A percentile compares a stretch with the other conserved stretches of the same genome.
Evolutionary conservation across 2,113 vertebrate species (phyloP).

Genomic region (Corvus moneduloides): DNA sequence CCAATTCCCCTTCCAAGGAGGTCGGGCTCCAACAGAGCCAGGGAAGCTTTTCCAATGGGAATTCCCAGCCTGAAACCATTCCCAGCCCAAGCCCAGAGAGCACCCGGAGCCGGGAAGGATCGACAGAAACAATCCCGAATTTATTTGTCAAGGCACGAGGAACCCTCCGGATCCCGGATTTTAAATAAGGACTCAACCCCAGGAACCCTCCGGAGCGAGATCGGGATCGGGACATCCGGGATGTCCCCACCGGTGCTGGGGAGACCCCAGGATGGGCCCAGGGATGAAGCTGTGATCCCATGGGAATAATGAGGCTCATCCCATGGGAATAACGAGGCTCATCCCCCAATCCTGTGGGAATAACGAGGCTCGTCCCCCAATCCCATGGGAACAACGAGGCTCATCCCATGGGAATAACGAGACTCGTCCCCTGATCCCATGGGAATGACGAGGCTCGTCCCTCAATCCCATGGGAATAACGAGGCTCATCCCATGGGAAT

Average conservation of each 20-base stretch:
- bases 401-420: not conserved
- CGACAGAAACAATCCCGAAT: not conserved
- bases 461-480: not conserved
- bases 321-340: too few relatives aligned
- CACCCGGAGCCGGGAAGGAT: fast-evolving
- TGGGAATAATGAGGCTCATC: fast-evolving
- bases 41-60: not conserved
- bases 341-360: too few relatives aligned
- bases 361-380: too few relatives aligned
- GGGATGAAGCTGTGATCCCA: not conserved
- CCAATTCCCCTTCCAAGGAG: too few relatives aligned
- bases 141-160: slow-evolving; percentile 66
- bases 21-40: not conserved
- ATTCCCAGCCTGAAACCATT: not conserved
- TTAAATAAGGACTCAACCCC: slow-evolving; percentile 28
- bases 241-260: not conserved
- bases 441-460: too few relatives aligned
- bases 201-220: not conserved
- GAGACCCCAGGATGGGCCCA: not conserved
- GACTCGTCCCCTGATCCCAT: too few relatives aligned
- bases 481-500: too few relatives aligned
- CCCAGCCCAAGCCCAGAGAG: fast-evolving
- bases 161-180: slow-evolving; percentile 18
- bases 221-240: not conserved
- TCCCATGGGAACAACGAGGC: too few relatives aligned